A percentile compares a stretch with the other conserved stretches of the same genome.
Conservation (phyloP, 2,888 invertebrate species). For the Chalcosyrphus nemorum region DNA sequence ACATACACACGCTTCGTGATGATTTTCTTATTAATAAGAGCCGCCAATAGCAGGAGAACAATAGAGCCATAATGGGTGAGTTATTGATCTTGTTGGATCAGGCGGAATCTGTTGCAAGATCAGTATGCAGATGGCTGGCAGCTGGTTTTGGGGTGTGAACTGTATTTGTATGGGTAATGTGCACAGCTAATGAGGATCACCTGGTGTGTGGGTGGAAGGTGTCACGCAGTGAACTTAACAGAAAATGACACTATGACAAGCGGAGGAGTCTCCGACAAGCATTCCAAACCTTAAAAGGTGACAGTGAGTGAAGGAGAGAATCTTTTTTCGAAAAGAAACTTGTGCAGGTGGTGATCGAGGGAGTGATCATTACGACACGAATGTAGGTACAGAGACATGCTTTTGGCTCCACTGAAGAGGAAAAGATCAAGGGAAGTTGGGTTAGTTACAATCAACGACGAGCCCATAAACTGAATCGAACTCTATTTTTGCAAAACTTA, state of each 20-base stretch:
- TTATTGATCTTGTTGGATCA: constrained; percentile 63
- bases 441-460: too few species aligned
- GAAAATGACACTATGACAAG: constrained; percentile 19
- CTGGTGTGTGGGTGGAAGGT: constrained; percentile 27
- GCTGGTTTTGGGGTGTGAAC: constrained; percentile 50
- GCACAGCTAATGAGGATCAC: constrained; percentile 37
- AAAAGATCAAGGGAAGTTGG: neutral
- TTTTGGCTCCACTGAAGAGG: neutral
- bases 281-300: constrained; percentile 39
- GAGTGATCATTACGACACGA: constrained; percentile 4
- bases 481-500: too few species aligned
- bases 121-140: constrained; percentile 52
- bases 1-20: constrained; percentile 52
- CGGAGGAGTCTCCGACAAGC: constrained; percentile 12
- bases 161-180: constrained; percentile 7
- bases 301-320: constrained; percentile 2
- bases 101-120: constrained; percentile 52
- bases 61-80: constrained; percentile 63
- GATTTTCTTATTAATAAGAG: constrained; percentile 59
- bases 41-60: constrained; percentile 47
- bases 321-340: neutral
- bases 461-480: too few species aligned
- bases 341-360: neutral
- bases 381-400: neutral
- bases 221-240: constrained; percentile 37